phyloP scores from a whole-genome alignment of 2,888 invertebrate species.

The Spisula solida region DNA sequence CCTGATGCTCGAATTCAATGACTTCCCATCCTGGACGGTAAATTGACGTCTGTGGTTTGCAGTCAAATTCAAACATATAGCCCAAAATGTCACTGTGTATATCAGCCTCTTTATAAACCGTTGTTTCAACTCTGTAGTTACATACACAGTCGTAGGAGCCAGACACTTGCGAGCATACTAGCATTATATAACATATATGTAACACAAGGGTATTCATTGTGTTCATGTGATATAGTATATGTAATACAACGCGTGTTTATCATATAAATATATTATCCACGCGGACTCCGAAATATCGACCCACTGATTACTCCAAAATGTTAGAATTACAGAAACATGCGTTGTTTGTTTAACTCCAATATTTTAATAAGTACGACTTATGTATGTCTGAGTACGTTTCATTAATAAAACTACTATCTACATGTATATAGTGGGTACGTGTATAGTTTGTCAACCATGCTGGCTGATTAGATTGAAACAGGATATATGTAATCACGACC shows the following conservation, averaged over 20 bases:
- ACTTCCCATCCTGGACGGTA: not conserved
- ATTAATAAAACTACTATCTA: too few relatives aligned
- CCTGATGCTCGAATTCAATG: conserved; percentile 21
- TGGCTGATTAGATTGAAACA: not conserved
- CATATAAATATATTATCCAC: too few relatives aligned
- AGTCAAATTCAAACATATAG: conserved; percentile 60
- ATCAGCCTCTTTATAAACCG: conserved; percentile 28
- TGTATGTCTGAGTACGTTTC: too few relatives aligned
- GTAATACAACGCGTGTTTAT: too few relatives aligned
- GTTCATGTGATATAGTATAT: too few relatives aligned
- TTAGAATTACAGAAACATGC: too few relatives aligned
- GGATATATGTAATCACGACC: not conserved
- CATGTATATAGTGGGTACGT: too few relatives aligned
- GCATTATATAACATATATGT: not conserved
- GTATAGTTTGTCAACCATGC: too few relatives aligned
- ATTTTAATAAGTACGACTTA: too few relatives aligned
- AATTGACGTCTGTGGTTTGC: conserved; percentile 33
- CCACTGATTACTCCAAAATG: too few relatives aligned
- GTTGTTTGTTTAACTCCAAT: too few relatives aligned
- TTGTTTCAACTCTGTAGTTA: conserved; percentile 54
- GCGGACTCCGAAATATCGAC: too few relatives aligned
- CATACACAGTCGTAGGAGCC: conserved; percentile 47
- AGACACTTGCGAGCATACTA: not conserved
- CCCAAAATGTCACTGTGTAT: conserved; percentile 25
- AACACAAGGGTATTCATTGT: not conserved